Conservation (phyloP, 2,113 vertebrate species). For the Oreochromis niloticus region DNA sequence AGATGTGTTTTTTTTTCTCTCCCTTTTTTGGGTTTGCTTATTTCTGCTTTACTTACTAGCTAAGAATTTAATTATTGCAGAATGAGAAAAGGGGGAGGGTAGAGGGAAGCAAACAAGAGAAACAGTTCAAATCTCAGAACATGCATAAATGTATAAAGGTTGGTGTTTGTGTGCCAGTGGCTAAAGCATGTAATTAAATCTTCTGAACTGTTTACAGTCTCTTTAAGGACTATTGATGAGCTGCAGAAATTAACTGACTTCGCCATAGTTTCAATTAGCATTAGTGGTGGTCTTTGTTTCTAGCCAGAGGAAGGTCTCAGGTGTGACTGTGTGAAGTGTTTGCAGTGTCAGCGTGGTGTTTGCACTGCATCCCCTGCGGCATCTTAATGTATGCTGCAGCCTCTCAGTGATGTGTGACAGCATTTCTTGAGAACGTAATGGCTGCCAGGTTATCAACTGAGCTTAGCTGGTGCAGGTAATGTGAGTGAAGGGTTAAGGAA, state of each 20-base stretch:
- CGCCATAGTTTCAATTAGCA: slow-evolving; percentile 5
- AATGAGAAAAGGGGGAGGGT: not conserved
- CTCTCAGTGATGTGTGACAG: not conserved
- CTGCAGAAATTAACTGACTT: slow-evolving; percentile 57
- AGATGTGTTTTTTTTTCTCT: not conserved
- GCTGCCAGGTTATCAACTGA: not conserved
- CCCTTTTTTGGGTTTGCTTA: not conserved
- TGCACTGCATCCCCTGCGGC: not conserved
- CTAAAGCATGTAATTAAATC: slow-evolving; percentile 24
- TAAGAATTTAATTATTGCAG: not conserved
- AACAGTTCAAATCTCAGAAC: not conserved
- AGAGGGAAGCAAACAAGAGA: not conserved
- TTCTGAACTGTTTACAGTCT: slow-evolving; percentile 38
- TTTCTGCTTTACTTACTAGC: not conserved
- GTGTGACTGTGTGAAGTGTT: slow-evolving; percentile 36
- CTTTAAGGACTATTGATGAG: slow-evolving; percentile 60
- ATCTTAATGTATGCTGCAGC: slow-evolving; percentile 28
- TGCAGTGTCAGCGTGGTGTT: not conserved
- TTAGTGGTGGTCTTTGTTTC: slow-evolving; percentile 31
- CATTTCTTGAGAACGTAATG: not conserved
- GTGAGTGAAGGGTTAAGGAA: slow-evolving; percentile 20
- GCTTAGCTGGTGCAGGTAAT: not conserved
- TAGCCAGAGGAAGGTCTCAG: slow-evolving; percentile 12
- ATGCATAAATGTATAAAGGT: slow-evolving; percentile 39
- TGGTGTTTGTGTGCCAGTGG: not conserved